Evolutionary conservation across 2,888 invertebrate genomes (phyloP).

Genomic region (Auanema sp.): DNA sequence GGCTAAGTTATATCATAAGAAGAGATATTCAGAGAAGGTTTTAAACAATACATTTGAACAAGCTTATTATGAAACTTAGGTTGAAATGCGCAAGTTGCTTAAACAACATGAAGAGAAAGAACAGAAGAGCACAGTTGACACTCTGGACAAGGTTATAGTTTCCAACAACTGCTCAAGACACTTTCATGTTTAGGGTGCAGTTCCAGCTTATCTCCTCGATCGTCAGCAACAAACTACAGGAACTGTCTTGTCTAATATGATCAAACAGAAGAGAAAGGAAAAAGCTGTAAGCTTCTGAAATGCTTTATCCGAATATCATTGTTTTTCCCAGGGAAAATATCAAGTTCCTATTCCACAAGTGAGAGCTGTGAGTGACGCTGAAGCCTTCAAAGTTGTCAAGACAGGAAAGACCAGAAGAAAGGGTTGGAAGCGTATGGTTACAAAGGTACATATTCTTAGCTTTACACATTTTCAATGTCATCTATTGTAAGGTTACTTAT

Average conservation of each 20-base stretch:
- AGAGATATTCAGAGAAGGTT: slow-evolving; percentile 94
- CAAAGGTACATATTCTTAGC: slow-evolving; percentile 78
- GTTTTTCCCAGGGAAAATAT: slow-evolving; percentile 81
- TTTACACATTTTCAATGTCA: not conserved
- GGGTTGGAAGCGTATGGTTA: slow-evolving; percentile 99
- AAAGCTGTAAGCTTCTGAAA: slow-evolving; percentile 74
- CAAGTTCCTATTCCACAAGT: slow-evolving; percentile 99
- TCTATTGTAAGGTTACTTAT: slow-evolving; percentile 68
- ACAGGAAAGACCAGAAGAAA: slow-evolving; percentile 70
- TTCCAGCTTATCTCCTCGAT: slow-evolving; percentile 95
- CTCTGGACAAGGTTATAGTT: slow-evolving; percentile 65
- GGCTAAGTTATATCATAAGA: slow-evolving; percentile 94
- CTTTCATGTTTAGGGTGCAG: slow-evolving; percentile 72
- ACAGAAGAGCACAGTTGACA: slow-evolving; percentile 75
- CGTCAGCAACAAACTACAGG: slow-evolving; percentile 89
- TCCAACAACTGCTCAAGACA: not conserved
- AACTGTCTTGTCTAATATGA: slow-evolving; percentile 96
- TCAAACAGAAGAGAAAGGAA: slow-evolving; percentile 98
- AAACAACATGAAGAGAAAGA: slow-evolving; percentile 94
- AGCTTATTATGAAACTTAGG: slow-evolving; percentile 19
- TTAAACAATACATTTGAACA: slow-evolving; percentile 65
- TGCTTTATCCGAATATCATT: slow-evolving; percentile 1
- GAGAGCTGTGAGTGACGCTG: slow-evolving; percentile 89
- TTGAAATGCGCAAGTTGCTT: slow-evolving; percentile 69
- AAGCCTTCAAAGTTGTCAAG: slow-evolving; percentile 79